Conservation (phyloP, 2,888 invertebrate species). For the Catocala sponsa region DNA sequence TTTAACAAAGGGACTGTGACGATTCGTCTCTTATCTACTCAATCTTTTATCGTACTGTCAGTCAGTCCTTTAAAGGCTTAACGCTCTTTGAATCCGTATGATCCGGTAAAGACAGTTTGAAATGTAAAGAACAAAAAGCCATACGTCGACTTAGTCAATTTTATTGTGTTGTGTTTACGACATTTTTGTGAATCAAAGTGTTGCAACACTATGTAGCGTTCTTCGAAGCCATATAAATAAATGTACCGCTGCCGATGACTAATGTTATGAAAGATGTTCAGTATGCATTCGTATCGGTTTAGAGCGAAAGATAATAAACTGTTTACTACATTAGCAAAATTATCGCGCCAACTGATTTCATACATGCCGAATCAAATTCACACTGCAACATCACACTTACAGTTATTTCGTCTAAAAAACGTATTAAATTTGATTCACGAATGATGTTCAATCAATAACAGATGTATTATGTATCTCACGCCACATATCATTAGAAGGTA, state of each 20-base stretch:
- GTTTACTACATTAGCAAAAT: conserved; percentile 40
- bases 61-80: conserved; percentile 1
- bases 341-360: conserved; percentile 31
- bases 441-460: conserved; percentile 22
- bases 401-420: conserved; percentile 26
- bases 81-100: conserved; percentile 12
- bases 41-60: conserved; percentile 2
- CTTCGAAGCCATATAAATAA: conserved; percentile 51
- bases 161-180: conserved; percentile 45
- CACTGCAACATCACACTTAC: conserved; percentile 7
- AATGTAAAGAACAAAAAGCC: conserved; percentile 14
- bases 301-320: conserved; percentile 40
- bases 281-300: conserved; percentile 34
- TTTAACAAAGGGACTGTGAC: conserved; percentile 1
- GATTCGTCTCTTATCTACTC: conserved; percentile 1
- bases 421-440: conserved; percentile 6
- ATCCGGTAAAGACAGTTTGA: conserved; percentile 17
- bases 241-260: conserved; percentile 47
- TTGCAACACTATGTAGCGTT: conserved; percentile 42
- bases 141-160: conserved; percentile 26
- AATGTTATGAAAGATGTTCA: conserved; percentile 51
- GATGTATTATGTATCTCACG: conserved; percentile 39
- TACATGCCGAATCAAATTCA: conserved; percentile 6
- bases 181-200: conserved; percentile 53
- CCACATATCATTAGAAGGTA: conserved; percentile 32